Conservation (phyloP, 2,113 vertebrate species). For the Astatotilapia flaviijosephi region DNA sequence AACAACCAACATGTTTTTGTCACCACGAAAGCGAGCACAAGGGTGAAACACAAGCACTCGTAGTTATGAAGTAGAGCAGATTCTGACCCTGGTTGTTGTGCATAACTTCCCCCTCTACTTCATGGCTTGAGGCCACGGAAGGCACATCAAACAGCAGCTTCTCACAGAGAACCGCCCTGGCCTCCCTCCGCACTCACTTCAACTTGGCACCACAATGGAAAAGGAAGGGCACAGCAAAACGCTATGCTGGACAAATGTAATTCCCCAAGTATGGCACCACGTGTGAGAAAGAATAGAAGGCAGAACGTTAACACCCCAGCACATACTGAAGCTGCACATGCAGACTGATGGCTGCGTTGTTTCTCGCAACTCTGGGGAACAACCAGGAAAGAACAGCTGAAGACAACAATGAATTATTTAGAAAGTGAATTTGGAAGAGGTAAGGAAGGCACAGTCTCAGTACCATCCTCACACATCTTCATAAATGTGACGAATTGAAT, state of each 20-base stretch:
- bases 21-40: neutral
- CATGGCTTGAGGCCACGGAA: constrained; percentile 57
- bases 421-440: constrained; percentile 16
- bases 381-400: constrained; percentile 42
- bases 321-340: neutral
- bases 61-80: constrained; percentile 36
- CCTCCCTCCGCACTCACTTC: constrained; percentile 37
- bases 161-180: constrained; percentile 24
- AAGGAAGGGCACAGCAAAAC: constrained; percentile 41
- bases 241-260: constrained; percentile 40
- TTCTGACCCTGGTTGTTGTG: constrained; percentile 41
- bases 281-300: constrained; percentile 25
- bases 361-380: constrained; percentile 28
- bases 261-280: constrained; percentile 36
- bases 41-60: neutral
- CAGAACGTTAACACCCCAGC: constrained; percentile 5
- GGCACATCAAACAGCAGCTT: constrained; percentile 59
- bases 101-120: constrained; percentile 41
- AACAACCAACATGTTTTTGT: neutral
- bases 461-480: constrained; percentile 8
- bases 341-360: constrained; percentile 3
- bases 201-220: constrained; percentile 53
- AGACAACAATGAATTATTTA: constrained; percentile 57
- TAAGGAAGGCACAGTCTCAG: neutral
- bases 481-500: neutral